Evolutionary conservation across 2,113 vertebrate species (phyloP).

Genomic region (Sebastes schlegelii): DNA sequence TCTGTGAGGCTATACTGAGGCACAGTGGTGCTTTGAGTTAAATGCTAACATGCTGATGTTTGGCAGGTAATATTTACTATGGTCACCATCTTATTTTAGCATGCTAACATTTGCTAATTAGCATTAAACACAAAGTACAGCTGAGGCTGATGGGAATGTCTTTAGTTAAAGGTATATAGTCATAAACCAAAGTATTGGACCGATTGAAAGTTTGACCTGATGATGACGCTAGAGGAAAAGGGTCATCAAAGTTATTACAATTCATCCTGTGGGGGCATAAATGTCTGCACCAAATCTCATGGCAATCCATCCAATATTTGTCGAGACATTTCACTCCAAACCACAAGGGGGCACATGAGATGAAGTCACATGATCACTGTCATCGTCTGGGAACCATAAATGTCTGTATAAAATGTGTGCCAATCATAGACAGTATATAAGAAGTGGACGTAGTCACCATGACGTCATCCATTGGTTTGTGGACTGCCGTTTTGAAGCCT

Average conservation of each 20-base stretch:
- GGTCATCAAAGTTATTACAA: not conserved
- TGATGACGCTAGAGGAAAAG: not conserved
- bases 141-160: not conserved
- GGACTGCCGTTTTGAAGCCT: too few relatives aligned
- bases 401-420: not conserved
- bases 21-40: too few relatives aligned
- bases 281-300: not conserved
- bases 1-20: too few relatives aligned
- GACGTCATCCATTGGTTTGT: too few relatives aligned
- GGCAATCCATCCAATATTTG: not conserved
- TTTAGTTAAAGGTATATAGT: not conserved
- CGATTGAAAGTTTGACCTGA: not conserved
- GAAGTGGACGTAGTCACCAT: too few relatives aligned
- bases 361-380: not conserved
- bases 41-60: not conserved
- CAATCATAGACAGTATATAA: not conserved
- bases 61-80: not conserved
- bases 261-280: not conserved
- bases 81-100: not conserved
- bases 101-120: not conserved
- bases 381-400: not conserved
- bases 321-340: not conserved
- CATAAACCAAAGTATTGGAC: not conserved
- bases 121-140: slow-evolving; percentile 1
- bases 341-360: not conserved